phyloP scores from a whole-genome alignment of 1,140 invertebrate genomes.

The Dreissena polymorpha region DNA sequence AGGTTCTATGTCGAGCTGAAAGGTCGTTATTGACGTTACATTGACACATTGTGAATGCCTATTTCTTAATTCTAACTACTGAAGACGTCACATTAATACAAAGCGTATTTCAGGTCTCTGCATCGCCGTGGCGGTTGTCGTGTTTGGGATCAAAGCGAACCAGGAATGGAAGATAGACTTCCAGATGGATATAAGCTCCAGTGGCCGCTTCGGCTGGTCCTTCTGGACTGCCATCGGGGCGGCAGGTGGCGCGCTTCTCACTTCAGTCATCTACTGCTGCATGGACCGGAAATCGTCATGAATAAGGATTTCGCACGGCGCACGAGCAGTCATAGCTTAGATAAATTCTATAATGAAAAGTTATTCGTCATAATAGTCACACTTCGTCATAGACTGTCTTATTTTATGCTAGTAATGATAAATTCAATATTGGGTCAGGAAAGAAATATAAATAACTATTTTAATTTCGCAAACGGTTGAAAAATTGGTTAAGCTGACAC shows the following conservation, averaged over 20 bases:
- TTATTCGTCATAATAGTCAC: no score
- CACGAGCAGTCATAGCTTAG: no score
- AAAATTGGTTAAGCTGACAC: no score
- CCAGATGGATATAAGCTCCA: not conserved
- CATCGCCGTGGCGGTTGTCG: slow-evolving; percentile 28
- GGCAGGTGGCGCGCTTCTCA: slow-evolving; percentile 12
- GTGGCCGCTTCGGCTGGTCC: slow-evolving; percentile 35
- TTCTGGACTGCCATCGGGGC: slow-evolving; percentile 41
- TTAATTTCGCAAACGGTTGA: no score
- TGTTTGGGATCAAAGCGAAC: slow-evolving; percentile 42
- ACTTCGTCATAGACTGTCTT: no score
- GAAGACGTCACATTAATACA: no score
- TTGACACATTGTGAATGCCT: not conserved
- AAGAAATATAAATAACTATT: no score
- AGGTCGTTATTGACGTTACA: not conserved
- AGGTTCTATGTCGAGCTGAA: not conserved
- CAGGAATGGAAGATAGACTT: slow-evolving; percentile 17
- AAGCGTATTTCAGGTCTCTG: slow-evolving; percentile 28
- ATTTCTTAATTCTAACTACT: no score
- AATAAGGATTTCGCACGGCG: no score
- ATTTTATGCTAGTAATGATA: no score
- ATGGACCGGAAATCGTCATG: slow-evolving; percentile 24
- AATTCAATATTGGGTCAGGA: no score
- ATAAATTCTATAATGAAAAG: no score
- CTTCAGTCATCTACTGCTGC: slow-evolving; percentile 38